Base-by-base conservation (phyloP, 2,797 vertebrate genomes). In the Channa striata region DNA sequence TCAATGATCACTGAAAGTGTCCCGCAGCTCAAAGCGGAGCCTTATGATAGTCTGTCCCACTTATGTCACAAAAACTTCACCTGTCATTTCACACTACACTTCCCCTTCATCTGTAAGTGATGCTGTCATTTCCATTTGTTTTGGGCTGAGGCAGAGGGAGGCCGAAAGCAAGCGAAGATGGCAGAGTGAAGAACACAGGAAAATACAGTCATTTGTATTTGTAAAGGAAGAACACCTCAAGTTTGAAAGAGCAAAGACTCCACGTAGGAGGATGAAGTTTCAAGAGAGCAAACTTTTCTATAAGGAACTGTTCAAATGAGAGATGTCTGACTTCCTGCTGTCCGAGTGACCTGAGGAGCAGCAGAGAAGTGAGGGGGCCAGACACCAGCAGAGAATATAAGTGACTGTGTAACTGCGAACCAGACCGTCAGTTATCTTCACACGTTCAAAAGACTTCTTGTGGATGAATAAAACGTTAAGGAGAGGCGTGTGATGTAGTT, bases 41-140 rank as follows among this genome's bases (percentile, higher is more conserved):
- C 64, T 49, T 23, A 53, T 69, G 47, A 79, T 39, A 66, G 72
- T 66, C 72, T 81, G 70, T 68, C 71, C 76, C 70, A 77, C 69
- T 81, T 82, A 52, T 76, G 79, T 84, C 63, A 64, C 11, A 0
- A 58, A 87, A 80, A 61, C 46, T 67, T 78, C 80, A 81, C 77
- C 78, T 84, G 82, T 82, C 84, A 81, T 68, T 79, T 73, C 80
- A 72, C 37, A 65, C 58, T 52, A 42, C 40, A 43, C 60, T 48
- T 39, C 53, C 50, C 58, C 68, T 81, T 76, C 74, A 81, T 75
- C 71, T 82, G 46, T 68, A 78, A 85, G 60, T 49, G 64, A 84
- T 61, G 66, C 74, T 84, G 77, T 83, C 79, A 60, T 54, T 76
- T 72, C 65, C 52, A 68, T 77, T 78, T 51, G 21, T 73, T 62